Evolutionary conservation across 1,140 invertebrate genomes (phyloP).

Genomic region (Caligus rogercresseyi): DNA sequence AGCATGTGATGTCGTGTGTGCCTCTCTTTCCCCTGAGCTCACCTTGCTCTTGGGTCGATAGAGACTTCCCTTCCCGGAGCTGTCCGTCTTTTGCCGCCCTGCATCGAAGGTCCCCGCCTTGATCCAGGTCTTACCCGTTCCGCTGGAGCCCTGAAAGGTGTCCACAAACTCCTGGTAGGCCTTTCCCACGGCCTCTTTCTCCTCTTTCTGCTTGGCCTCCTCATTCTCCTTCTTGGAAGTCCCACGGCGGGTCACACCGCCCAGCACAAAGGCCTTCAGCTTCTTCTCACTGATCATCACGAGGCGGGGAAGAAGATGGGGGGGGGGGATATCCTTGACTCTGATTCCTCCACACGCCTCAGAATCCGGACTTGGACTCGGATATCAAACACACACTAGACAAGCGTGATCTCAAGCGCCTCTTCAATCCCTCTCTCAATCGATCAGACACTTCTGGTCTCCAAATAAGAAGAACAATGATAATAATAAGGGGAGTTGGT

Average conservation of each 20-base stretch:
- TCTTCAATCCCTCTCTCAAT: too few relatives aligned
- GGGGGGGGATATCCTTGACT: too few relatives aligned
- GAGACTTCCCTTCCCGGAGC: conserved; percentile 1
- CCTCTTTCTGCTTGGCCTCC: conserved; percentile 67
- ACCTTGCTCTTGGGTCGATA: conserved; percentile 34
- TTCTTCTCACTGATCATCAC: conserved; percentile 50
- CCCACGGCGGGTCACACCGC: conserved; percentile 56
- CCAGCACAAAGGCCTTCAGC: conserved; percentile 60
- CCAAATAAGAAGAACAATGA: too few relatives aligned
- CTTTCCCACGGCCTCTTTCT: conserved; percentile 62
- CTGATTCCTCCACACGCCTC: too few relatives aligned
- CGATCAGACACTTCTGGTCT: too few relatives aligned
- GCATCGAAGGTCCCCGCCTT: conserved; percentile 92
- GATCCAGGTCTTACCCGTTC: conserved; percentile 75
- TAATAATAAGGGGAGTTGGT: too few relatives aligned
- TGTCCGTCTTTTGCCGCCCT: conserved; percentile 41
- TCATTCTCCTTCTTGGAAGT: conserved; percentile 70
- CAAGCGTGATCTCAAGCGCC: too few relatives aligned
- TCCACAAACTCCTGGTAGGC: conserved; percentile 91
- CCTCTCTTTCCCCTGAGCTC: neutral
- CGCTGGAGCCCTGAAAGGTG: conserved; percentile 74
- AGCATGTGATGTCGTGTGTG: neutral
- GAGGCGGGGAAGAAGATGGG: too few relatives aligned
- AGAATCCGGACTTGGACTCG: too few relatives aligned
- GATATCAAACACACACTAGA: too few relatives aligned